These are phyloP conservation scores for Dascyllus trimaculatus DNA, from an alignment of 2,113 vertebrate genomes.

Conservation along the genomic window DNA sequence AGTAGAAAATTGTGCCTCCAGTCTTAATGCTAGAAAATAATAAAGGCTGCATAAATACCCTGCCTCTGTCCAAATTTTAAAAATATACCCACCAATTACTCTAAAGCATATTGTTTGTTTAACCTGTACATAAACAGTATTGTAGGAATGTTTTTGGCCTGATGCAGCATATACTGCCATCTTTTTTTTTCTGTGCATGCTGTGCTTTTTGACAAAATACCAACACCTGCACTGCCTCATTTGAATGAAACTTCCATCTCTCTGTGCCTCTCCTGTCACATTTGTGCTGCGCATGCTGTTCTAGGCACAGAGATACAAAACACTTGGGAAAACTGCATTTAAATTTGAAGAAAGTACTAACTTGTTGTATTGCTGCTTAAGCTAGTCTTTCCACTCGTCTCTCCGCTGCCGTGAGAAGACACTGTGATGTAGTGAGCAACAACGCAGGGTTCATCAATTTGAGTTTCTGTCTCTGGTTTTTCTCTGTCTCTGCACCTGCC, in stretches of 20 bases:
- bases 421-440: slow-evolving; percentile 35
- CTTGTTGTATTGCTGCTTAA: slow-evolving; percentile 6
- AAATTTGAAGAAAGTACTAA: slow-evolving; percentile 14
- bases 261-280: neutral
- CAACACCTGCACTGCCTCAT: neutral
- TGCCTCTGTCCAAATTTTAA: neutral
- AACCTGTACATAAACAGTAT: neutral
- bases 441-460: slow-evolving; percentile 39
- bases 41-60: neutral
- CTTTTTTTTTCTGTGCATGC: neutral
- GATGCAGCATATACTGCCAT: neutral
- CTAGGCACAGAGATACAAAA: slow-evolving; percentile 11
- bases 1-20: neutral
- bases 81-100: neutral
- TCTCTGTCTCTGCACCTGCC: slow-evolving; percentile 26
- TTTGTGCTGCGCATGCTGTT: slow-evolving; percentile 19
- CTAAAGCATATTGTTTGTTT: neutral
- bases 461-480: slow-evolving; percentile 20
- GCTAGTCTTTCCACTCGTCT: slow-evolving; percentile 3
- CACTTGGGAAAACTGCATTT: slow-evolving; percentile 11
- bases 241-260: slow-evolving; percentile 11
- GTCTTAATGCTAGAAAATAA: neutral
- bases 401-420: neutral
- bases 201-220: slow-evolving; percentile 6
- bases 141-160: neutral